phyloP scores from a whole-genome alignment of 2,113 vertebrate genomes.

The Ceratotherium simum region DNA sequence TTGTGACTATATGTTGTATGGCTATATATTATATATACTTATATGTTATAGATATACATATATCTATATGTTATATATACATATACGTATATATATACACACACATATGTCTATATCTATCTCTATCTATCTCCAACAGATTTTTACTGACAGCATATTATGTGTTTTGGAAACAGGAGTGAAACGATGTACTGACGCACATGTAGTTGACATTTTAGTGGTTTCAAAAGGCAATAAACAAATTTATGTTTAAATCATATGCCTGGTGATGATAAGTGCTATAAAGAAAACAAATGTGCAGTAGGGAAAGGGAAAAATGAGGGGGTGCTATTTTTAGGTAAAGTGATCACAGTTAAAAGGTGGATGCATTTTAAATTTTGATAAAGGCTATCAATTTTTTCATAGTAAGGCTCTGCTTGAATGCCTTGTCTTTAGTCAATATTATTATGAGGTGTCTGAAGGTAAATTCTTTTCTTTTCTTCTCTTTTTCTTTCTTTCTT shows the following conservation, averaged over 20 bases:
- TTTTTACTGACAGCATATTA: neutral
- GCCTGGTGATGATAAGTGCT: neutral
- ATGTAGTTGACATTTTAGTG: neutral
- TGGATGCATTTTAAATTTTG: neutral
- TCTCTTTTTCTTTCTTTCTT: fast-evolving
- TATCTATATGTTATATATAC: neutral
- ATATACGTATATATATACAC: neutral
- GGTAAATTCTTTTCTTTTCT: neutral
- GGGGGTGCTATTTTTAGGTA: neutral
- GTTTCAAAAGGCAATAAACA: neutral
- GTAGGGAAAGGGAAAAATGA: neutral
- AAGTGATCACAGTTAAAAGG: neutral
- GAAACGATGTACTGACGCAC: neutral
- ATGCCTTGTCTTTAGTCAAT: neutral
- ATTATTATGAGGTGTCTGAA: neutral
- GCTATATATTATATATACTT: neutral
- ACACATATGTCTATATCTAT: neutral
- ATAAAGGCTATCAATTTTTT: neutral
- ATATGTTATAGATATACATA: neutral
- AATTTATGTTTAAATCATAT: neutral
- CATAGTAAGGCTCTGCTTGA: neutral
- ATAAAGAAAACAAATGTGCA: neutral
- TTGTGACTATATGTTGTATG: neutral
- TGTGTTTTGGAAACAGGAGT: neutral
- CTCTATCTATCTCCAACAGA: neutral